Conservation (phyloP, 2,888 invertebrate genomes). For the Campoletis raptor region DNA sequence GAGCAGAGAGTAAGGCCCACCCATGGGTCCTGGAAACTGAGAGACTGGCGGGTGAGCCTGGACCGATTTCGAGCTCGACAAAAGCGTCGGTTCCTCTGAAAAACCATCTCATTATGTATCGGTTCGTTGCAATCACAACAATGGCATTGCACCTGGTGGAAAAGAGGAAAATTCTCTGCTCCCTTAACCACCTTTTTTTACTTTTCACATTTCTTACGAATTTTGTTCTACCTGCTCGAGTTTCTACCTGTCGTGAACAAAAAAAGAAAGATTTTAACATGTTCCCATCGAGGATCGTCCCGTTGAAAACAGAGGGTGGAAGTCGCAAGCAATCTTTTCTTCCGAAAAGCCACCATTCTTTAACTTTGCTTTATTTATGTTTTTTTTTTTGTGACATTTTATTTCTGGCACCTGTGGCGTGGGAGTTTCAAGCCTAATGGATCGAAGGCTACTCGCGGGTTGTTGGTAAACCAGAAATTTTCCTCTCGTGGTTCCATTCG, state of each 20-base stretch:
- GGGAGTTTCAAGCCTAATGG: background rate
- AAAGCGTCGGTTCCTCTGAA: conserved; percentile 23
- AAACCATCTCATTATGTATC: conserved; percentile 15
- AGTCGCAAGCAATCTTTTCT: background rate
- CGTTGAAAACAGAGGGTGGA: no score
- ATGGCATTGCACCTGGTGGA: conserved; percentile 8
- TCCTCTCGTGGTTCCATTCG: background rate
- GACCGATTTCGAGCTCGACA: background rate
- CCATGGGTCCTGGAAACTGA: conserved; percentile 27
- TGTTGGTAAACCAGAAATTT: background rate
- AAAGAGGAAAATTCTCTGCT: background rate
- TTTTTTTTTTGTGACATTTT: background rate
- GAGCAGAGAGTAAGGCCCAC: conserved; percentile 46
- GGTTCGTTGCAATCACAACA: conserved; percentile 18
- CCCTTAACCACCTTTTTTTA: background rate
- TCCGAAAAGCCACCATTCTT: background rate
- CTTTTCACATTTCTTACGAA: background rate
- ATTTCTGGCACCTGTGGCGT: background rate
- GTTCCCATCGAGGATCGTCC: background rate
- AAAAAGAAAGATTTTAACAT: background rate
- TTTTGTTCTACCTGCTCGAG: conserved; percentile 8
- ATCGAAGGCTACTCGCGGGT: no score
- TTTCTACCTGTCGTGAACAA: background rate
- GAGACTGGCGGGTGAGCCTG: background rate
- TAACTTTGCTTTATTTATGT: background rate